Conservation (phyloP, 2,888 invertebrate genomes). For the Omphaloscelis lunosa region DNA sequence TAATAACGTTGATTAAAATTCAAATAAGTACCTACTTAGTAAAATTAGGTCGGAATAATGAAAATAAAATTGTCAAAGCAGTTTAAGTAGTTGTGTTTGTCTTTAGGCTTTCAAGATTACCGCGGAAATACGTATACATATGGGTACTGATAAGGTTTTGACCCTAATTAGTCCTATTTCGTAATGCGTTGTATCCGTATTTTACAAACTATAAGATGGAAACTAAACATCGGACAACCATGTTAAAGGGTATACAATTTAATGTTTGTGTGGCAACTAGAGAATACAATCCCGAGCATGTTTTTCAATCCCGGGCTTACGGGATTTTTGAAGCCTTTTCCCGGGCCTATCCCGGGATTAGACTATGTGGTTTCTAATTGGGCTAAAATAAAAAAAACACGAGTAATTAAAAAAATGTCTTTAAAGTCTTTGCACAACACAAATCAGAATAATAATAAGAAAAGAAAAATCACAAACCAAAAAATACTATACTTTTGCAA, state of each 20-base stretch:
- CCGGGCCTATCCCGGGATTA: too few species aligned
- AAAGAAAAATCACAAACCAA: too few species aligned
- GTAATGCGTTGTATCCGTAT: constrained; percentile 15
- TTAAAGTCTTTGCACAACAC: too few species aligned
- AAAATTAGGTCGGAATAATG: constrained; percentile 24
- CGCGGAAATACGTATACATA: background rate
- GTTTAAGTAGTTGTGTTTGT: background rate
- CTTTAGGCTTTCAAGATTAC: constrained; percentile 9
- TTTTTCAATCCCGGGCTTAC: too few species aligned
- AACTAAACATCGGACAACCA: constrained; percentile 4
- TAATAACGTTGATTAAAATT: constrained; percentile 36
- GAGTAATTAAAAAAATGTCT: too few species aligned
- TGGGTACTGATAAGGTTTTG: background rate
- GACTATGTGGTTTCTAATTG: too few species aligned
- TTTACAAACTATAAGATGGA: background rate
- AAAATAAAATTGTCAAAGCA: background rate
- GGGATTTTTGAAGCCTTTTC: too few species aligned
- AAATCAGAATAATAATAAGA: too few species aligned
- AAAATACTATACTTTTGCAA: too few species aligned
- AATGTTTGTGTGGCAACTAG: constrained; percentile 4
- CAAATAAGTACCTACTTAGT: constrained; percentile 21
- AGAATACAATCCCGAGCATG: too few species aligned
- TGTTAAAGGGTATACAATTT: constrained; percentile 7
- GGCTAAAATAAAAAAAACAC: too few species aligned
- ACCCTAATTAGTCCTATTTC: background rate